Evolutionary conservation across 1,140 invertebrate species (phyloP).

Genomic region (Temnothorax curvispinosus): DNA sequence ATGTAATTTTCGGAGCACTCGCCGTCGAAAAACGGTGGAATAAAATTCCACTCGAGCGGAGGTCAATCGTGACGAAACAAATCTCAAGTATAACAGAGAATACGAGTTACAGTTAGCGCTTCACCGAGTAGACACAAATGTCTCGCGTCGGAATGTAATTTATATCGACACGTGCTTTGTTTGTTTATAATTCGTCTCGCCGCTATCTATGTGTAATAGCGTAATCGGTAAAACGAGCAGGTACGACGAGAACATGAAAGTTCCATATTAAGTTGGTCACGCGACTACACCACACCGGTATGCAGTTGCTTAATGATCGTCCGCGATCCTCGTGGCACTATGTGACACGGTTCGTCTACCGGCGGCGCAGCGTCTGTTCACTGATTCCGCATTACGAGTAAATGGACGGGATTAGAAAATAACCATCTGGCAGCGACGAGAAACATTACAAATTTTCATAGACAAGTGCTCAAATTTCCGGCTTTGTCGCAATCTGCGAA

Average conservation of each 20-base stretch:
- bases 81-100: conserved; percentile 48
- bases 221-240: conserved; percentile 52
- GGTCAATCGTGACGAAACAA: conserved; percentile 36
- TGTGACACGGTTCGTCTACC: conserved; percentile 65
- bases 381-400: not conserved
- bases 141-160: conserved; percentile 24
- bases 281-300: conserved; percentile 54
- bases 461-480: not conserved
- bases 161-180: conserved; percentile 33
- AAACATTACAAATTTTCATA: not conserved
- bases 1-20: not conserved
- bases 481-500: not conserved
- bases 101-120: conserved; percentile 27
- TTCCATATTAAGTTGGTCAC: conserved; percentile 72
- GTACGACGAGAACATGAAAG: conserved; percentile 62
- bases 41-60: conserved; percentile 8
- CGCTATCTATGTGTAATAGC: conserved; percentile 51
- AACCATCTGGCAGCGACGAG: not conserved
- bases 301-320: conserved; percentile 67
- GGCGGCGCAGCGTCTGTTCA: not conserved
- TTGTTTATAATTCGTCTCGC: conserved; percentile 49
- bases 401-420: conserved; percentile 15
- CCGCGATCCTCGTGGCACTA: conserved; percentile 54
- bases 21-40: not conserved
- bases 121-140: conserved; percentile 1